Conservation (phyloP, 2,113 vertebrate species). For the Pteronura brasiliensis region DNA sequence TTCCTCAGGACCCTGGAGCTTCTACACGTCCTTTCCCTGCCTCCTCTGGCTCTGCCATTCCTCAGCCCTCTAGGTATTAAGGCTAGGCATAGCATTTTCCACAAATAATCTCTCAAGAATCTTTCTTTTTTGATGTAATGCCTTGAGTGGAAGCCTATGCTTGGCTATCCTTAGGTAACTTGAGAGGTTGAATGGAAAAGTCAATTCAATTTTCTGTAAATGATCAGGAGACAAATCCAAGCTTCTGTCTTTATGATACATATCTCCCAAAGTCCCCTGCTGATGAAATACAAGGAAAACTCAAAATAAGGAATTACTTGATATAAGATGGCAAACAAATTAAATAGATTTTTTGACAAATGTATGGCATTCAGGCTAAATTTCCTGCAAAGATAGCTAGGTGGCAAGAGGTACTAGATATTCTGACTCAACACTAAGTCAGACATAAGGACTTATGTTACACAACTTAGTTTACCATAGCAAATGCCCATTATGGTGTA, state of each 20-base stretch:
- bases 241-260: neutral
- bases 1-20: neutral
- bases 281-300: neutral
- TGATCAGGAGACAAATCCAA: neutral
- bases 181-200: neutral
- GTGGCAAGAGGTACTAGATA: rapidly evolving
- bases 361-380: neutral
- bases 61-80: neutral
- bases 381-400: neutral
- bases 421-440: neutral
- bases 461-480: neutral
- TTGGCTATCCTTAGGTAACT: neutral
- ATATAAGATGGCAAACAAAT: neutral
- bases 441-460: neutral
- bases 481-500: neutral
- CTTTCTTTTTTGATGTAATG: neutral
- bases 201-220: neutral
- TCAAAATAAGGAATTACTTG: neutral
- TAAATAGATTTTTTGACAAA: neutral
- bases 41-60: neutral
- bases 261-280: neutral
- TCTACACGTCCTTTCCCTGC: neutral
- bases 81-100: too few species aligned
- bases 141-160: neutral
- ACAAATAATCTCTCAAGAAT: neutral